Percentiles rank a stretch among this genome's conserved stretches.
Conservation (phyloP, 2,113 vertebrate genomes). For the Upupa epops region DNA sequence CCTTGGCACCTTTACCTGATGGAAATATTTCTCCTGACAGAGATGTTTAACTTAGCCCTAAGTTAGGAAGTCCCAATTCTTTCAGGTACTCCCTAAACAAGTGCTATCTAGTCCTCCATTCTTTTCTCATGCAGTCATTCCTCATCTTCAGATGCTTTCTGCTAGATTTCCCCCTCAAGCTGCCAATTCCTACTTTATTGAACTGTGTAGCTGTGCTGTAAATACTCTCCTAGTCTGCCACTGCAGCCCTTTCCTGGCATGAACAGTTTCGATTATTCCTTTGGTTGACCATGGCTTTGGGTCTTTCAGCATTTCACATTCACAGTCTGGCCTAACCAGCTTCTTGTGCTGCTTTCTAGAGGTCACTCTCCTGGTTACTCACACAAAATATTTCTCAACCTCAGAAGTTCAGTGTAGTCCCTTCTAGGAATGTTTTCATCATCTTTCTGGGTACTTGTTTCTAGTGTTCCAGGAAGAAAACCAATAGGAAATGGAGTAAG, state of each 20-base stretch:
- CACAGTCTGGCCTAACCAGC: not conserved
- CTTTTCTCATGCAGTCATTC: not conserved
- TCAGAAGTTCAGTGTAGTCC: not conserved
- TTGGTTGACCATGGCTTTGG: not conserved
- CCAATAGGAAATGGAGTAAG: not conserved
- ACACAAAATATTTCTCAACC: not conserved
- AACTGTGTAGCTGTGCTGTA: not conserved
- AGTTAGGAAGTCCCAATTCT: not conserved
- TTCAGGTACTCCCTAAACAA: not conserved
- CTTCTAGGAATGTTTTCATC: not conserved
- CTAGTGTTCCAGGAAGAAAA: conserved; percentile 29
- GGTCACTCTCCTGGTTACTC: not conserved
- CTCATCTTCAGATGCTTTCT: not conserved
- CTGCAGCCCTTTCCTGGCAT: not conserved
- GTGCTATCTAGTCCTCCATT: not conserved
- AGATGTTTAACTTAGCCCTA: not conserved
- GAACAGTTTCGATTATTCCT: not conserved
- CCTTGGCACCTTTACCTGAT: not conserved
- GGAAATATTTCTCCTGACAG: not conserved
- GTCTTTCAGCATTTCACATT: not conserved
- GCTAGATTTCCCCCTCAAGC: not conserved
- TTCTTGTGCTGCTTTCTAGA: not conserved
- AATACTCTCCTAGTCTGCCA: not conserved
- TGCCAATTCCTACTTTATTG: not conserved
- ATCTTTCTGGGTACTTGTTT: not conserved